Percentiles rank a stretch among this genome's conserved stretches.
Evolutionary conservation across 1,140 invertebrate species (phyloP).

Genomic region (Colletes gigas): DNA sequence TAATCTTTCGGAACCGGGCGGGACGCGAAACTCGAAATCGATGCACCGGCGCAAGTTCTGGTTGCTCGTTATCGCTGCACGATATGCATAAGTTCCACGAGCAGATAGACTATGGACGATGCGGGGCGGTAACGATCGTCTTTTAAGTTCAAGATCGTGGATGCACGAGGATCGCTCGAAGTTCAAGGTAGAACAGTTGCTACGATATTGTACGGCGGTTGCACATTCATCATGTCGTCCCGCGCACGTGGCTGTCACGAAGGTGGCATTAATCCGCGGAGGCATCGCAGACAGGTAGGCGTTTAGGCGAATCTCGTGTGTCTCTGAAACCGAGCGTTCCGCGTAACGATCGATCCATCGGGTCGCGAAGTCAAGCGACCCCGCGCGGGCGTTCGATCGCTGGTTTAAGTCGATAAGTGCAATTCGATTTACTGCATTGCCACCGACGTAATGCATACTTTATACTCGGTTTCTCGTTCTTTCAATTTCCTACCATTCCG

Average conservation of each 20-base stretch:
- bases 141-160: slow-evolving; percentile 9
- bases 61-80: slow-evolving; percentile 21
- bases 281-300: background rate
- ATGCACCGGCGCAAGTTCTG: background rate
- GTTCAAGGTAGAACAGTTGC: slow-evolving; percentile 25
- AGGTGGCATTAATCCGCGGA: slow-evolving; percentile 1
- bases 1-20: background rate
- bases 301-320: background rate
- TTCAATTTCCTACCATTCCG: slow-evolving; percentile 32
- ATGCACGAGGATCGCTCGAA: background rate
- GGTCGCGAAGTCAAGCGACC: background rate
- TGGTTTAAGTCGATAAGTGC: slow-evolving; percentile 50
- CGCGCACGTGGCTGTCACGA: background rate
- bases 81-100: slow-evolving; percentile 15
- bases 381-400: slow-evolving; percentile 32
- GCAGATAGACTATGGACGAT: slow-evolving; percentile 29
- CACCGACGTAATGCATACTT: slow-evolving; percentile 52
- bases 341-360: background rate
- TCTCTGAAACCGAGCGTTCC: background rate
- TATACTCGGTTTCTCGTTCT: slow-evolving; percentile 45
- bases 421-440: slow-evolving; percentile 54
- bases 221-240: slow-evolving; percentile 2
- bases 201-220: background rate
- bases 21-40: background rate
- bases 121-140: slow-evolving; percentile 34